A percentile compares a stretch with the other conserved stretches of the same genome.
Conservation (phyloP, 2,797 vertebrate genomes). For the Holocentrus rufus region DNA sequence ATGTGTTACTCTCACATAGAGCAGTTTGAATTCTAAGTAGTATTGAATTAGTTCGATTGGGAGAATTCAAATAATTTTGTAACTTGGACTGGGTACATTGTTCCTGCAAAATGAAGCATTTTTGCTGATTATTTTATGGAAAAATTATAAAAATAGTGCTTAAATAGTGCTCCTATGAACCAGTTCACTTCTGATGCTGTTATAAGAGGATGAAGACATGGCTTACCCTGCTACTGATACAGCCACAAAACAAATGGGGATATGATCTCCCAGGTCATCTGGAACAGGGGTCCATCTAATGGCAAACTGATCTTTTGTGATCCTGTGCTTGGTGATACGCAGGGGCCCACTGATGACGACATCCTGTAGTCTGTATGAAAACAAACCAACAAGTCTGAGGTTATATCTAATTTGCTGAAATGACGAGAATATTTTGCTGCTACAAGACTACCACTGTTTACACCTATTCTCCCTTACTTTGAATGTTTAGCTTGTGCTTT, state of each 20-base stretch:
- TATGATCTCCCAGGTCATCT: conserved; percentile 56
- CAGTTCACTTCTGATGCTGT: neutral
- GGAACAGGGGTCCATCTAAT: conserved; percentile 68
- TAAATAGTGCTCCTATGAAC: neutral
- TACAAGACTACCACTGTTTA: neutral
- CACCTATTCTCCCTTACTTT: conserved; percentile 39
- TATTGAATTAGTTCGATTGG: no score
- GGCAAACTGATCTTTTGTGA: conserved; percentile 50
- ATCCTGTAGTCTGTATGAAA: conserved; percentile 52
- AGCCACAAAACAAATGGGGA: conserved; percentile 73
- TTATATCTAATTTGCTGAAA: neutral
- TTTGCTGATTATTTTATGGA: neutral
- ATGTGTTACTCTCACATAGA: no score
- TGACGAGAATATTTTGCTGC: neutral
- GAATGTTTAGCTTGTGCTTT: conserved; percentile 55
- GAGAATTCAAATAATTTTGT: no score
- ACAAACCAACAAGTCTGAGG: neutral
- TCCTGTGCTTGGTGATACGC: conserved; percentile 60
- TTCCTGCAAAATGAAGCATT: neutral
- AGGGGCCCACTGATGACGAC: conserved; percentile 72
- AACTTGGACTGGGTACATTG: neutral
- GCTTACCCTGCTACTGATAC: conserved; percentile 62
- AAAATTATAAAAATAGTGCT: no score
- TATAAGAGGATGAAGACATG: neutral
- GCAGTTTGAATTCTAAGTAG: no score